phyloP scores from a whole-genome alignment of 1,140 invertebrate species.

The Hermetia illucens region DNA sequence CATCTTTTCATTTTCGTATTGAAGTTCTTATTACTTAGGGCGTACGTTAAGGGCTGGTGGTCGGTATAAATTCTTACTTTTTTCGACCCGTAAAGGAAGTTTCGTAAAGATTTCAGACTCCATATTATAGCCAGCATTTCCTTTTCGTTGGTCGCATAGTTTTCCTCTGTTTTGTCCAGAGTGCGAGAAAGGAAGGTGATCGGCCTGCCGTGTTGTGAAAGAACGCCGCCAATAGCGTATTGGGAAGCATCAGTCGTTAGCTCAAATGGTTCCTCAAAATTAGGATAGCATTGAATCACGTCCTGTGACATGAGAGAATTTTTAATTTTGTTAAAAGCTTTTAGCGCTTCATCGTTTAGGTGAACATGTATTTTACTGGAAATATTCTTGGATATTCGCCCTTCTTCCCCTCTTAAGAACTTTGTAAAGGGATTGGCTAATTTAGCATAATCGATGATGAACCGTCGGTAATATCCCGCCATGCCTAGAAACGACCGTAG shows the following conservation, averaged over 20 bases:
- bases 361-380: conserved; percentile 3
- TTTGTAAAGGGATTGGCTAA: conserved; percentile 16
- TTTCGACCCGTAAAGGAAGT: conserved; percentile 21
- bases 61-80: conserved; percentile 17
- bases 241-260: conserved; percentile 21
- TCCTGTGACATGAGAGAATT: conserved; percentile 7
- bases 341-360: conserved; percentile 1
- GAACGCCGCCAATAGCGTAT: conserved; percentile 13
- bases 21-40: conserved; percentile 27
- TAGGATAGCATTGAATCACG: conserved; percentile 17
- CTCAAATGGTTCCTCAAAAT: conserved; percentile 19
- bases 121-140: conserved; percentile 29
- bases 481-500: conserved; percentile 16
- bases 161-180: conserved; percentile 12
- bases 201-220: conserved; percentile 15
- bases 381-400: conserved; percentile 5
- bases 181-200: conserved; percentile 23
- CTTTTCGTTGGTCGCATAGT: conserved; percentile 28
- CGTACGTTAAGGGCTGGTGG: conserved; percentile 15
- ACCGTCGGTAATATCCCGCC: conserved; percentile 18
- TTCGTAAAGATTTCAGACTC: conserved; percentile 27
- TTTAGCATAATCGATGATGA: conserved; percentile 23
- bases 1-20: conserved; percentile 18
- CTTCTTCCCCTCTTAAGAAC: conserved; percentile 6
- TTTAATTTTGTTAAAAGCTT: conserved; percentile 7